These are phyloP conservation scores for Anguilla marmorata DNA, from an alignment of 2,797 vertebrate species.

Conservation along the genomic window DNA sequence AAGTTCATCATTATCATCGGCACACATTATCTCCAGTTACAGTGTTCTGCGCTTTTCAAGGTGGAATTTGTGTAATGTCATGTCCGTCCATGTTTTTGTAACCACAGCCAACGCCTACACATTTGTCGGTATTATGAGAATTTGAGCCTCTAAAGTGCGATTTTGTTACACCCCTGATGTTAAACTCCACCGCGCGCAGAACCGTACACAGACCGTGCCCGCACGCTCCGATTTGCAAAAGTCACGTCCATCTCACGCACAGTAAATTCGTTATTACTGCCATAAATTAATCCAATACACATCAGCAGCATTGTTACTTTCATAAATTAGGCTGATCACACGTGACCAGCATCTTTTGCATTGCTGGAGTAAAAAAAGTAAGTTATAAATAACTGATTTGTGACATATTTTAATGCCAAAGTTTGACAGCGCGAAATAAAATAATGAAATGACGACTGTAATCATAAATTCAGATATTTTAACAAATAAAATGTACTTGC, in stretches of 20 bases:
- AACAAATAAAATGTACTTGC: not conserved
- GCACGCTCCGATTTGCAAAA: not conserved
- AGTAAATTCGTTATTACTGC: not conserved
- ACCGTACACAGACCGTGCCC: not conserved
- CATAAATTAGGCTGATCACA: not conserved
- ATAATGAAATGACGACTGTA: not conserved
- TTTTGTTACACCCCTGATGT: not conserved
- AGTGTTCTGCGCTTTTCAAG: not conserved
- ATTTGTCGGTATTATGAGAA: not conserved
- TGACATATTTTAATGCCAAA: not conserved
- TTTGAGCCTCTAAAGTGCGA: not conserved
- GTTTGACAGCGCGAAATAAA: not conserved
- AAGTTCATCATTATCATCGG: not conserved
- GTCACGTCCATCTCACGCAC: not conserved
- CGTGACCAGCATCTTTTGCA: not conserved
- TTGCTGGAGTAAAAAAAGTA: not conserved
- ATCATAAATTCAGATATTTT: not conserved
- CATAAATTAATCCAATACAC: not conserved
- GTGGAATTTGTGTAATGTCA: not conserved
- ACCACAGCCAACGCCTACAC: not conserved
- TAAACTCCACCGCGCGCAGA: not conserved
- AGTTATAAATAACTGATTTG: not conserved
- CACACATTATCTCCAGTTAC: not conserved
- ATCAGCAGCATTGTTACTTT: not conserved
- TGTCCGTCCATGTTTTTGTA: not conserved